These are phyloP conservation scores for Bimastos eiseni DNA, from an alignment of 2,888 invertebrate species.

Conservation along the genomic window DNA sequence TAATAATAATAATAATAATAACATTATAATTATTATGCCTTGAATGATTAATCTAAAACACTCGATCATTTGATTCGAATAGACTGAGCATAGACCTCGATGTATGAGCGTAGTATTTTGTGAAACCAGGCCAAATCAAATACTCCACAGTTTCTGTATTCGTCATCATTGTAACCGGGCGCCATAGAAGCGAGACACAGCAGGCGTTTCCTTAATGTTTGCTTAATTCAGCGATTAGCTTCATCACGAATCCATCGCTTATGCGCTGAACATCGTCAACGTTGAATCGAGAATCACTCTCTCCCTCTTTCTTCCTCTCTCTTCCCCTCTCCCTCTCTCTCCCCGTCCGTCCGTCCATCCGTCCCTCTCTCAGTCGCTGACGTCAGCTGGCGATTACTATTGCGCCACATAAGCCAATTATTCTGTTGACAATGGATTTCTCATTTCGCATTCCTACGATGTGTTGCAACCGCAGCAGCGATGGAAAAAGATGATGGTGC, in stretches of 20 bases:
- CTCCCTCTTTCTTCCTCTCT: neutral
- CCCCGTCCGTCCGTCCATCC: neutral
- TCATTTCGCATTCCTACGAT: neutral
- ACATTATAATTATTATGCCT: too few species aligned
- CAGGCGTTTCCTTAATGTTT: neutral
- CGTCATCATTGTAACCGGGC: neutral
- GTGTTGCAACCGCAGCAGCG: neutral
- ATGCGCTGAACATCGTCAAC: neutral
- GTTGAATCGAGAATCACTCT: neutral
- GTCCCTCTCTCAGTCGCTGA: constrained; percentile 3
- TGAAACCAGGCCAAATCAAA: too few species aligned
- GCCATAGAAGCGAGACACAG: neutral
- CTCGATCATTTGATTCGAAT: too few species aligned
- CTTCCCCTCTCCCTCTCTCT: neutral
- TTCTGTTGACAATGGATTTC: constrained; percentile 10
- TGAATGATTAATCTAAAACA: too few species aligned
- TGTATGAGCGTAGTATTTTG: too few species aligned
- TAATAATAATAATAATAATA: too few species aligned
- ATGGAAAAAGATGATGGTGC: neutral
- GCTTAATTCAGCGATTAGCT: neutral
- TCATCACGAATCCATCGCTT: neutral
- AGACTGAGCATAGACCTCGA: too few species aligned
- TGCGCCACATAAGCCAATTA: neutral
- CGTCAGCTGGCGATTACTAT: constrained; percentile 4
- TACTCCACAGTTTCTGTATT: too few species aligned